phyloP scores from a whole-genome alignment of 2,888 invertebrate genomes.

The Molanna angustata region DNA sequence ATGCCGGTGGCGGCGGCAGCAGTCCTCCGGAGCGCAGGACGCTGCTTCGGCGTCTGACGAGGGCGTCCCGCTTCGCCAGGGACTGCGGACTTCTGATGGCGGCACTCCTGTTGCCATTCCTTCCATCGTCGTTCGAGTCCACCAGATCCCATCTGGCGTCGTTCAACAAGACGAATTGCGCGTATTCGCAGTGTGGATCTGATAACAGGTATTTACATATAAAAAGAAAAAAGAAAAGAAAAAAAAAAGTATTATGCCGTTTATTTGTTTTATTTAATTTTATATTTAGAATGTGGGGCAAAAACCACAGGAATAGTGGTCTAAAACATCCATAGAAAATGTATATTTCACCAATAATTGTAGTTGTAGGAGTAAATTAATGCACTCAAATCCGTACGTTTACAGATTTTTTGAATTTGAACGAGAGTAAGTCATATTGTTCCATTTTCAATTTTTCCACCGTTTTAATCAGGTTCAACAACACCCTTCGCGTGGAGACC shows the following conservation, averaged over 20 bases:
- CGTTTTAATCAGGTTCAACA: background rate
- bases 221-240: too few species aligned
- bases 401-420: too few species aligned
- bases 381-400: too few species aligned
- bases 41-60: conserved; percentile 45
- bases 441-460: conserved; percentile 5
- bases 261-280: too few species aligned
- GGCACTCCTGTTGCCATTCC: conserved; percentile 41
- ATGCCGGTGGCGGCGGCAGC: too few species aligned
- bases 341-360: too few species aligned
- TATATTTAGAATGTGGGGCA: too few species aligned
- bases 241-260: too few species aligned
- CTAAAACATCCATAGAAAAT: too few species aligned
- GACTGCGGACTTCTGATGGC: conserved; percentile 49
- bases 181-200: background rate
- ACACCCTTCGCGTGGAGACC: conserved; percentile 9
- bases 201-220: background rate
- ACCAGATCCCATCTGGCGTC: background rate
- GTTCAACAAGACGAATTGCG: conserved; percentile 6
- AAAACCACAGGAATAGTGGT: too few species aligned
- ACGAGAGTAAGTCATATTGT: too few species aligned
- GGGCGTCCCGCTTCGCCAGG: conserved; percentile 49
- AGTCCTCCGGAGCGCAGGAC: conserved; percentile 39
- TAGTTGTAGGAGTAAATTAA: too few species aligned
- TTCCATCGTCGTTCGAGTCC: conserved; percentile 7